Evolutionary conservation across 2,888 invertebrate species (phyloP), one percentile per base, ranked within the genome.

Genomic region (Ophonus ardosiacus): DNA sequence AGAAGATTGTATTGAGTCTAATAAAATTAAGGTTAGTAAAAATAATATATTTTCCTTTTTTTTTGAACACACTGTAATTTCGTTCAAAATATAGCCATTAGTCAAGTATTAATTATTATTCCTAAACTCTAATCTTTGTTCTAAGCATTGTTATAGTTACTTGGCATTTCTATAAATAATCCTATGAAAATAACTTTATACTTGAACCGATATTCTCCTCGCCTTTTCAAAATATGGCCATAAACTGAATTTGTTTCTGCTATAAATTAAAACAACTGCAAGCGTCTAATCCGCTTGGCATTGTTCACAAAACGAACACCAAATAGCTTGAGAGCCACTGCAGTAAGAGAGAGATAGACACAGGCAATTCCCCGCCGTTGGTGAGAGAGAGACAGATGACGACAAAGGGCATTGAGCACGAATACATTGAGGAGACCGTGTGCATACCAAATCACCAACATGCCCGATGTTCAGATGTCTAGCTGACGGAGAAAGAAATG

Each of bases 391-490:
- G 78, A 78, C 8, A 21, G 57, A 18, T 7, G 24, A 57, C 31
- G 57, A 78, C 78, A 78, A 78, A 59, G 78, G 78, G 59, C 78
- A 78, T 57, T 78, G 78, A 78, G 78, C 78, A 78, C 78, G 78
- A 59, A 78, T 78, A 56, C 56, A 78, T 56, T 24, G 59, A 78
- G 78, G 57, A 56, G 57, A 24, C 57, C 59, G 78, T 59, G 59
- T 78, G 78, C 78, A 78, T 78, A 78, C 78, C 24, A 78, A 78
- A 78, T 59, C 56, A 78, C 57, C 31, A 57, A 74, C 71, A 68
- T 68, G 68, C 40, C 40, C 68, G 68, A 68, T 68, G 40, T 15
- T 74, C 71, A 43, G 71, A 74, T 74, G 71, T 74, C 40, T 40
- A 40, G 71, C 71, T 74, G 71, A 43, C 17, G 71, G 40, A 68